A percentile compares a stretch with the other conserved stretches of the same genome.
Evolutionary conservation across 2,113 vertebrate species (phyloP).

Genomic region (Podilymbus podiceps): DNA sequence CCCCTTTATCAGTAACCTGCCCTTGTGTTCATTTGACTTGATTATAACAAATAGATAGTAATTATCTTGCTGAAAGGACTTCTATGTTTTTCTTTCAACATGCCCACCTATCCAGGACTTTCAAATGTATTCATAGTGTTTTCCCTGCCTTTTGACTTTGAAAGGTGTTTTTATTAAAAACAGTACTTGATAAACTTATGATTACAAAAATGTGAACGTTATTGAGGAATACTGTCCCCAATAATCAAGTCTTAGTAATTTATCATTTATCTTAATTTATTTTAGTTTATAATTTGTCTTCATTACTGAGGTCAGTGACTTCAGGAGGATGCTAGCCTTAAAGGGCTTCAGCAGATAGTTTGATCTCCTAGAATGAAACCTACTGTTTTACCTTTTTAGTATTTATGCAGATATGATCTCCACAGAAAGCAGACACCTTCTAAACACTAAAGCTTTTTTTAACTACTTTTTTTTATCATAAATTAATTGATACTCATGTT

Average conservation of each 20-base stretch:
- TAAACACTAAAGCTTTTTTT: not conserved
- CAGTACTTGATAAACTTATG: not conserved
- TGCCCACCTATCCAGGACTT: not conserved
- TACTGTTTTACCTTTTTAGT: slow-evolving; percentile 1
- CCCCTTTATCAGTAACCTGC: slow-evolving; percentile 10
- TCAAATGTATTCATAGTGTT: not conserved
- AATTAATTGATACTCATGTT: slow-evolving; percentile 41
- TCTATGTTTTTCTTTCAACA: not conserved
- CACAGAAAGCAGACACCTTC: slow-evolving; percentile 31
- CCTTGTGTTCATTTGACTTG: slow-evolving; percentile 8
- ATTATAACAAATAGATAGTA: slow-evolving; percentile 33
- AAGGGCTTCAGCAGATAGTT: slow-evolving; percentile 11
- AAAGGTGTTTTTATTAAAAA: slow-evolving; percentile 27
- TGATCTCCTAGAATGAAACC: slow-evolving; percentile 29
- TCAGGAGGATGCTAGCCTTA: slow-evolving; percentile 25
- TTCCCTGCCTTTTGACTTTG: not conserved
- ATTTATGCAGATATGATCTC: slow-evolving; percentile 43
- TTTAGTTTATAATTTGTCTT: slow-evolving; percentile 28
- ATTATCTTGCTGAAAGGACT: slow-evolving; percentile 23
- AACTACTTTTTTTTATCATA: slow-evolving; percentile 26
- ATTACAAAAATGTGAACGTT: not conserved
- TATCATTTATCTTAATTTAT: slow-evolving; percentile 26
- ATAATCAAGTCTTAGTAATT: slow-evolving; percentile 12
- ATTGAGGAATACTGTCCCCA: not conserved
- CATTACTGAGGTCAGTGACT: slow-evolving; percentile 54